phyloP scores from a whole-genome alignment of 2,797 vertebrate genomes.

The Limnodromus scolopaceus region DNA sequence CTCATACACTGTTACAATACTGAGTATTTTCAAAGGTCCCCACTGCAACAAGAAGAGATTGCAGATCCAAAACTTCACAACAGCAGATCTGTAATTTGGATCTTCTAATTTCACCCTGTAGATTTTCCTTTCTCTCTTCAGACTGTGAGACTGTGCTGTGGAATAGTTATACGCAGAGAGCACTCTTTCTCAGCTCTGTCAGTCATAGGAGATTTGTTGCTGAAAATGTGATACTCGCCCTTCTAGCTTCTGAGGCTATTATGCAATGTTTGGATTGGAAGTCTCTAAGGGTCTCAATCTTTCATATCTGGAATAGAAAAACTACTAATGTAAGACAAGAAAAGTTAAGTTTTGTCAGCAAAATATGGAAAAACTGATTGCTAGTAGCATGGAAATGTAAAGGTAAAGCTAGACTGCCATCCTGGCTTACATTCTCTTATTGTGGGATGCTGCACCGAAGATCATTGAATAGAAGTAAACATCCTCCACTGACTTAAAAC shows the following conservation, averaged over 20 bases:
- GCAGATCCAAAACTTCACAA: not conserved
- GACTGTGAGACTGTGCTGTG: not conserved
- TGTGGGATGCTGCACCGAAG: not conserved
- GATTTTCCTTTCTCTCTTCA: not conserved
- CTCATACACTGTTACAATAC: not conserved
- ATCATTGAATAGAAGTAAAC: not conserved
- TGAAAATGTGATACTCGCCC: not conserved
- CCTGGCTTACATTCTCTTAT: not conserved
- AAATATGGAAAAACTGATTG: not conserved
- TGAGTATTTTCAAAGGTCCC: not conserved
- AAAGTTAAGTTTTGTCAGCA: not conserved
- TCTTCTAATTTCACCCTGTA: not conserved
- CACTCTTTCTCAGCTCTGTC: not conserved
- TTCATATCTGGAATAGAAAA: not conserved
- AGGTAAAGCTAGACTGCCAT: not conserved
- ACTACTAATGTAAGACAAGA: not conserved
- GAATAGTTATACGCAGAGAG: not conserved
- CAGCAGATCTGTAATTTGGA: not conserved
- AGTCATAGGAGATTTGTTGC: not conserved
- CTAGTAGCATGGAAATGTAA: not conserved
- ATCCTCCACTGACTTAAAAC: not conserved
- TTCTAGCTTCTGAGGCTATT: not conserved
- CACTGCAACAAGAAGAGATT: not conserved
- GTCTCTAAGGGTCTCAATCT: not conserved
- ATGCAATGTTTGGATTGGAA: not conserved